Base-by-base conservation (phyloP, 2,113 vertebrate species). In the Seriola quinqueradiata region DNA sequence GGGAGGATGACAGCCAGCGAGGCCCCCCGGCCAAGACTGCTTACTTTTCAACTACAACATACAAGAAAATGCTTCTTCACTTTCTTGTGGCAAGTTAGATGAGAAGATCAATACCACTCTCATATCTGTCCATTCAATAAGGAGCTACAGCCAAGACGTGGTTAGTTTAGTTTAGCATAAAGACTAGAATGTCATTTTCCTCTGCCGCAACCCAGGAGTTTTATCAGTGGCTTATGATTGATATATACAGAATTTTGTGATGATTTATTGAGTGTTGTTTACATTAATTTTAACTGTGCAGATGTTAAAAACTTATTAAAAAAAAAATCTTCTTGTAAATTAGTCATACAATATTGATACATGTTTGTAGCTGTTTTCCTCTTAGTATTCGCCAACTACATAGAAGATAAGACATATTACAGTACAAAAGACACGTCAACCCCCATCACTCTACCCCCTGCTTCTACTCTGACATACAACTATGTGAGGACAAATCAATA, bases 401-500 rank as follows among this genome's bases (percentile, higher is more conserved):
- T 9, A 54, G 23, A 65, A 12, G 16, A 8, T 57, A 70, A 64
- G 14, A 44, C 25, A 57, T 52, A 48, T 76, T 17, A 42, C 4
- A 48, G 21, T 16, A 48, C 16, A 67, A 81, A 79, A 25, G 58
- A 87, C 77, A 77, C 25, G 63, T n/a, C 38, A 66, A 11, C 42
- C 21, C 54, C 59, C 57, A 54, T 85, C 71, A 58, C 36, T 63
- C 63, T 57, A 79, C 10, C 36, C 46, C n/a, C 25, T n/a, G 28
- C 55, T 70, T 70, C 63, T 54, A 32, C 76, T 42, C 59, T 82
- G 82, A 84, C 83, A 77, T 73, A 77, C 72, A 75, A 57, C 55
- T 61, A 77, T 34, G 76, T 65, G 42, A 59, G 81, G 87, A 44
- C 59, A 65, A 86, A 93, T 93, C 90, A 86, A 91, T 92, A 84